Evolutionary conservation across 2,113 vertebrate genomes (phyloP), one percentile per base, ranked within the genome.

Genomic region (Syngnathus floridae): DNA sequence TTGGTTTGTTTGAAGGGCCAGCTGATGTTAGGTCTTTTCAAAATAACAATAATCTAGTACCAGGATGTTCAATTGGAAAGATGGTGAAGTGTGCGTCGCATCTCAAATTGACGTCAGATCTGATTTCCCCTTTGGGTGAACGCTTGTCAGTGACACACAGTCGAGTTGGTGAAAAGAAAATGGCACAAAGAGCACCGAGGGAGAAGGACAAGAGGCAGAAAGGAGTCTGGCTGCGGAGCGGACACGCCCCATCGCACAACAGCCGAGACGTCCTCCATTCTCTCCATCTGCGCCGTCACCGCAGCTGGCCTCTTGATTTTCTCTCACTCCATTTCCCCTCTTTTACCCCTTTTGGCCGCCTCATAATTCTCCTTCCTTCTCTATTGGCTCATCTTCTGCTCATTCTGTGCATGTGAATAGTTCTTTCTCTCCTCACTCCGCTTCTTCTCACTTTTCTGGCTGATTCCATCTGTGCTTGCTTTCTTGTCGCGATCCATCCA

Each of bases 171-270:
- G 63, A 46, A 71, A 41, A 66, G 62, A 57, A 52, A 49, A 49
- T 48, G 58, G 69, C 67, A 76, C 63, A 68, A 46, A 61, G 67
- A 70, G 19, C 58, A 62, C 43, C 59, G 59, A 36, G 19, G 61
- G 37, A 66, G 56, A 62, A 54, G 45, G 22, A 22, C 7, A 31
- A 2, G 49, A 21, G 60, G 21, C 38, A 41, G 46, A 78, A 80
- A 82, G 82, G 61, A 19, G 45, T 49, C 82, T 84, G 87, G 85
- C 82, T 45, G 62, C 60, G 70, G 52, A 75, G 67, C 82, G 79
- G 84, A 79, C 80, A 87, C 85, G 82, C 87, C 87, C 85, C 85
- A 79, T 84, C 87, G 73, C 71, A 85, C 85, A 88, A 75, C 74
- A 66, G 79, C 73, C 57, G 55, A 77, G 73, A 86, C 87, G 79